A percentile compares a stretch with the other conserved stretches of the same genome.
Conservation (phyloP, 1,140 invertebrate species). For the Drosophila saltans region DNA sequence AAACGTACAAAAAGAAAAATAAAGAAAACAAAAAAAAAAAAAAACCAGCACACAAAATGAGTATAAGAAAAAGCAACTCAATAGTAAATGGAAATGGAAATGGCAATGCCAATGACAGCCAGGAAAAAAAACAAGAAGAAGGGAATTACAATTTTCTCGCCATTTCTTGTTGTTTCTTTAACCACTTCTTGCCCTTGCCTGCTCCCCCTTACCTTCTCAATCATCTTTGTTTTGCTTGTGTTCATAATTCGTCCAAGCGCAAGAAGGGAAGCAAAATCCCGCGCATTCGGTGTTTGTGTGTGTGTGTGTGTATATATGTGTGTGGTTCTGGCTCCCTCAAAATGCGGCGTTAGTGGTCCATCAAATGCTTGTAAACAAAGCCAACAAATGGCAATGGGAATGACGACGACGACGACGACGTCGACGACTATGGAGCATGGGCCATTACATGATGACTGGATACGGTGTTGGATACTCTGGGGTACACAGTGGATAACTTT, state of each 20-base stretch:
- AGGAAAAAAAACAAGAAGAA: constrained; percentile 30
- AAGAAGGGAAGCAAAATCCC: constrained; percentile 47
- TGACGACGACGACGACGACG: constrained; percentile 34
- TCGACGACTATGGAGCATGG: constrained; percentile 26
- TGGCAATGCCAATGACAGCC: constrained; percentile 32
- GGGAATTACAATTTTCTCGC: constrained; percentile 76
- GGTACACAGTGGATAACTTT: background rate
- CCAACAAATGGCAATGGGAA: constrained; percentile 64
- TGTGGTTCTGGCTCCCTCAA: constrained; percentile 49
- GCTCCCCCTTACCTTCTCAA: constrained; percentile 3
- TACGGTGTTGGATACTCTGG: background rate
- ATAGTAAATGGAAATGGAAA: constrained; percentile 53
- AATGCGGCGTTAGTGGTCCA: constrained; percentile 72
- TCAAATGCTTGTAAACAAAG: constrained; percentile 80
- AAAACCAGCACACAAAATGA: constrained; percentile 32
- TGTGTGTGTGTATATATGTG: constrained; percentile 15
- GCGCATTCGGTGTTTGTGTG: constrained; percentile 55
- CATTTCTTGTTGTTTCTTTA: constrained; percentile 55
- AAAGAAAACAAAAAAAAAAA: constrained; percentile 9
- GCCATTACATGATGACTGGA: constrained; percentile 37
- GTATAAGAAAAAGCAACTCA: constrained; percentile 11
- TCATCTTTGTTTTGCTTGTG: constrained; percentile 27
- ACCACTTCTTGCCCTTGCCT: constrained; percentile 5
- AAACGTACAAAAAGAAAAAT: background rate
- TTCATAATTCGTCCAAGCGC: constrained; percentile 57